Conservation (phyloP, 2,113 vertebrate species). For the Hipposideros armiger region DNA sequence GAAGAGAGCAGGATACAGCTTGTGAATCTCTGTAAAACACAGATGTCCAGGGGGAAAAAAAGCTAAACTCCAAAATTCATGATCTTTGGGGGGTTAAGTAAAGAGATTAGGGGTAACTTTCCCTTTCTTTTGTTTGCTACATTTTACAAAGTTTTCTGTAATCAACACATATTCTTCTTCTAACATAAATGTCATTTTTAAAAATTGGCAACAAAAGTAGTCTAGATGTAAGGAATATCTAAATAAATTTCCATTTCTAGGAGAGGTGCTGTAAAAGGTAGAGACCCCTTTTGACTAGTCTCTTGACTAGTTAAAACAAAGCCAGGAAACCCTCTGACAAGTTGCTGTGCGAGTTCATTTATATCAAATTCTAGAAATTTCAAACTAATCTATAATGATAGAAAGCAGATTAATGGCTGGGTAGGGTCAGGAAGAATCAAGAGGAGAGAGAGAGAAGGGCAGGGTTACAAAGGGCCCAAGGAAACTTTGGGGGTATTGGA, state of each 20-base stretch:
- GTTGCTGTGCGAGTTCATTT: neutral
- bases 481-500: neutral
- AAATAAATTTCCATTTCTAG: neutral
- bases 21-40: neutral
- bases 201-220: neutral
- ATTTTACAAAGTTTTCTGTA: neutral
- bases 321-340: neutral
- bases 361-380: neutral
- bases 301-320: neutral
- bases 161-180: neutral
- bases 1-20: neutral
- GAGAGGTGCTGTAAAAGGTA: neutral
- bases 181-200: neutral
- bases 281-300: neutral
- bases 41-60: neutral
- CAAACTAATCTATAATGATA: neutral
- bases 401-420: neutral
- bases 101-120: neutral
- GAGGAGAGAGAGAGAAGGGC: neutral
- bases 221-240: neutral
- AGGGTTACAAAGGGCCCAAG: neutral
- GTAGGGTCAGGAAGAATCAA: neutral
- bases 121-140: neutral
- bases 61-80: neutral
- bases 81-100: neutral